These are phyloP conservation scores for Lepilemur ruficaudatus DNA, from an alignment of 2,797 vertebrate genomes.

Conservation along the genomic window DNA sequence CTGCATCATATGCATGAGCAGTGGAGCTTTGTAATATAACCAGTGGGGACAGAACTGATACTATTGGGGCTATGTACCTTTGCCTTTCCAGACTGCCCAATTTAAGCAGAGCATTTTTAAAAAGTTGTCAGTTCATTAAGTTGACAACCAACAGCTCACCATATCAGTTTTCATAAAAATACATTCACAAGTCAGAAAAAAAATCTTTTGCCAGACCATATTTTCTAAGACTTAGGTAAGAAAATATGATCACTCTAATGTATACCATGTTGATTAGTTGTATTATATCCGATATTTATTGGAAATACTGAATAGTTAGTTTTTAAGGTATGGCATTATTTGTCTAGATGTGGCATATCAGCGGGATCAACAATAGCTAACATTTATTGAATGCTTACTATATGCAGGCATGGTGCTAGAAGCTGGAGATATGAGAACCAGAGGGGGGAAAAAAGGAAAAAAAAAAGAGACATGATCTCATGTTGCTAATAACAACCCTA, in stretches of 20 bases:
- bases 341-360: neutral
- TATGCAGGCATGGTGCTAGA: neutral
- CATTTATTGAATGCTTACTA: constrained; percentile 27
- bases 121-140: constrained; percentile 17
- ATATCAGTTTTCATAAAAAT: neutral
- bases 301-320: neutral
- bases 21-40: neutral
- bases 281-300: neutral
- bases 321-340: neutral
- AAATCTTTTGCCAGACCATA: neutral
- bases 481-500: neutral
- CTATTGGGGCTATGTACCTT: neutral
- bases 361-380: neutral
- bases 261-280: neutral
- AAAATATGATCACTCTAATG: neutral
- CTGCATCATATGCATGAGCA: neutral
- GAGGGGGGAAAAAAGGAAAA: neutral
- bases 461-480: neutral
- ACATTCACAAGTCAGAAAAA: constrained; percentile 13
- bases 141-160: neutral
- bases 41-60: neutral
- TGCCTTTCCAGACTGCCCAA: neutral
- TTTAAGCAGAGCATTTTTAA: neutral
- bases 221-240: constrained; percentile 20
- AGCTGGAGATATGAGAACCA: neutral